Evolutionary conservation across 2,888 invertebrate species (phyloP).

Genomic region (Eudemis profundana): DNA sequence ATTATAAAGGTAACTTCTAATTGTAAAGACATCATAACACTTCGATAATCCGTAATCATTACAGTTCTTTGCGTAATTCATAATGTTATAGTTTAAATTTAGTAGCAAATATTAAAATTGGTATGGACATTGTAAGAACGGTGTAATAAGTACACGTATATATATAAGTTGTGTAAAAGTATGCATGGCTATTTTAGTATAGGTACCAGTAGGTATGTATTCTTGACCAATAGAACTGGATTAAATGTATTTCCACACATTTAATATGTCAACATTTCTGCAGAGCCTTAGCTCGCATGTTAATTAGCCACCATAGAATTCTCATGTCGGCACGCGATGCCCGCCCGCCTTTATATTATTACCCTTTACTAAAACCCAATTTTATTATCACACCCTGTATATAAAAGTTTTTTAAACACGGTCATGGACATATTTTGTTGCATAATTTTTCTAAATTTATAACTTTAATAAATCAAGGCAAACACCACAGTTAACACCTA

Average conservation of each 20-base stretch:
- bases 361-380: constrained; percentile 22
- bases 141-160: no score
- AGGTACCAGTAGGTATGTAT: neutral
- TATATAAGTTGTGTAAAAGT: no score
- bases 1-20: no score
- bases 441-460: neutral
- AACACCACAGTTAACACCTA: constrained; percentile 21
- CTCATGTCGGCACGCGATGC: constrained; percentile 37
- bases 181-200: no score
- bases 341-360: constrained; percentile 16
- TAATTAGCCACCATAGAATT: constrained; percentile 36
- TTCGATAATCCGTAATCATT: no score
- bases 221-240: neutral
- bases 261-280: constrained; percentile 19
- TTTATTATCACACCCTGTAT: constrained; percentile 20
- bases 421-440: neutral
- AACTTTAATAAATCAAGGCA: neutral
- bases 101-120: no score
- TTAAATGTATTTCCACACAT: constrained; percentile 1
- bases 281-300: constrained; percentile 38
- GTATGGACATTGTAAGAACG: no score
- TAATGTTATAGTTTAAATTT: no score
- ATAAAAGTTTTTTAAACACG: neutral
- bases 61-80: no score
- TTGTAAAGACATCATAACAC: no score